These are phyloP conservation scores for Hybognathus amarus DNA, from an alignment of 2,797 vertebrate species.

Conservation along the genomic window DNA sequence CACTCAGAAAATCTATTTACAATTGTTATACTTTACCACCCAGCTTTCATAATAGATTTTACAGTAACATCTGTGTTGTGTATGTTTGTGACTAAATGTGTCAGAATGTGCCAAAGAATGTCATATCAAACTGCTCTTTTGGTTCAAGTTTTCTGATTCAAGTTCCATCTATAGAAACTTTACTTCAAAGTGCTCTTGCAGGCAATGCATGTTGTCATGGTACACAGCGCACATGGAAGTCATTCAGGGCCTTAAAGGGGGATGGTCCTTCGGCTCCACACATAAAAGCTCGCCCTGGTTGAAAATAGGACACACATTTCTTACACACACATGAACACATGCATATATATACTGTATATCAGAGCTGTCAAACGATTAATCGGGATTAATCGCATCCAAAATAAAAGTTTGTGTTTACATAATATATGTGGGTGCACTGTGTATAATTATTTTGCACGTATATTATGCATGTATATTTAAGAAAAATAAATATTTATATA, in stretches of 20 bases:
- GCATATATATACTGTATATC: too few relatives aligned
- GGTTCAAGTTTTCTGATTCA: slow-evolving; percentile 53
- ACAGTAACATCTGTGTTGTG: not conserved
- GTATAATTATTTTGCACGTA: too few relatives aligned
- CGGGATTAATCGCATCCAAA: too few relatives aligned
- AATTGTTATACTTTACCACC: not conserved
- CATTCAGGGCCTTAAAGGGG: slow-evolving; percentile 52
- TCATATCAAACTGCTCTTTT: slow-evolving; percentile 45
- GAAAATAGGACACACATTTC: slow-evolving; percentile 49
- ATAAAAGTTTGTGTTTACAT: too few relatives aligned
- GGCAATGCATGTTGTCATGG: slow-evolving; percentile 58
- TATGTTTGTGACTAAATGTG: slow-evolving; percentile 33
- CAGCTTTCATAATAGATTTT: not conserved
- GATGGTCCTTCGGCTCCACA: slow-evolving; percentile 55
- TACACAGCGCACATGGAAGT: slow-evolving; percentile 65
- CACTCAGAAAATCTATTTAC: not conserved
- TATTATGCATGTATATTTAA: too few relatives aligned
- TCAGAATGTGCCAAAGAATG: slow-evolving; percentile 41
- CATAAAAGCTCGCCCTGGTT: slow-evolving; percentile 55
- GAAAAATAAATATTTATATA: too few relatives aligned
- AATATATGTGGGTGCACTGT: too few relatives aligned
- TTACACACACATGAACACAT: slow-evolving; percentile 47
- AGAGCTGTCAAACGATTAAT: too few relatives aligned
- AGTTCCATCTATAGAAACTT: slow-evolving; percentile 54
- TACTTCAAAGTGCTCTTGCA: slow-evolving; percentile 57